Percentiles rank a stretch among this genome's conserved stretches.
Conservation (phyloP, 2,113 vertebrate species). For the Micromys minutus region DNA sequence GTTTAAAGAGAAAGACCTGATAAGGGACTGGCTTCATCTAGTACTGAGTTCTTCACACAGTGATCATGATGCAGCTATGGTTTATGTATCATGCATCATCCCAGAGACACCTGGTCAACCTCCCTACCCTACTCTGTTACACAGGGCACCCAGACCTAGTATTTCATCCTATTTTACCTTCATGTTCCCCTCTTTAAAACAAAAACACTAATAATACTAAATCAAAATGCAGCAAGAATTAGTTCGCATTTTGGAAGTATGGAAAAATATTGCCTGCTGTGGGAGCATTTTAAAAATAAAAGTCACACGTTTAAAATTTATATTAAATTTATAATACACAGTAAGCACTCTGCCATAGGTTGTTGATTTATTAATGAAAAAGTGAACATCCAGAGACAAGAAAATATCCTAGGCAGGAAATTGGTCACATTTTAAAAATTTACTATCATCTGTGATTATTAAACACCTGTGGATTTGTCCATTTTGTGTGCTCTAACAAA, state of each 20-base stretch:
- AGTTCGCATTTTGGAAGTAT: background rate
- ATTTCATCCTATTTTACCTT: background rate
- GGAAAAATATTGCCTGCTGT: background rate
- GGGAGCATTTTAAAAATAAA: slow-evolving; percentile 5
- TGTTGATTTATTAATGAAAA: background rate
- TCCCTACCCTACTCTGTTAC: background rate
- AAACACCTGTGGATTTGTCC: background rate
- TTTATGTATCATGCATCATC: rapidly evolving
- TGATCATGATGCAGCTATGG: background rate
- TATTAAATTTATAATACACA: background rate
- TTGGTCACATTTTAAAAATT: slow-evolving; percentile 1
- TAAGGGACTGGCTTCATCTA: background rate
- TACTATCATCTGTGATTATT: background rate
- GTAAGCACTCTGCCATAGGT: background rate
- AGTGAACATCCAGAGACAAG: background rate
- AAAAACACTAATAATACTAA: background rate
- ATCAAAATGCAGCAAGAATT: background rate
- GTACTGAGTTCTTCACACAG: background rate
- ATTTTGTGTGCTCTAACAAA: background rate
- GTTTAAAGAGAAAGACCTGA: background rate
- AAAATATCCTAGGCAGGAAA: background rate
- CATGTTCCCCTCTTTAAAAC: background rate
- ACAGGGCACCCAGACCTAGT: background rate
- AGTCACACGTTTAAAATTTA: slow-evolving; percentile 40
- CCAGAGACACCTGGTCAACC: background rate